phyloP scores from a whole-genome alignment of 2,888 invertebrate genomes.

The Phengaris arion region DNA sequence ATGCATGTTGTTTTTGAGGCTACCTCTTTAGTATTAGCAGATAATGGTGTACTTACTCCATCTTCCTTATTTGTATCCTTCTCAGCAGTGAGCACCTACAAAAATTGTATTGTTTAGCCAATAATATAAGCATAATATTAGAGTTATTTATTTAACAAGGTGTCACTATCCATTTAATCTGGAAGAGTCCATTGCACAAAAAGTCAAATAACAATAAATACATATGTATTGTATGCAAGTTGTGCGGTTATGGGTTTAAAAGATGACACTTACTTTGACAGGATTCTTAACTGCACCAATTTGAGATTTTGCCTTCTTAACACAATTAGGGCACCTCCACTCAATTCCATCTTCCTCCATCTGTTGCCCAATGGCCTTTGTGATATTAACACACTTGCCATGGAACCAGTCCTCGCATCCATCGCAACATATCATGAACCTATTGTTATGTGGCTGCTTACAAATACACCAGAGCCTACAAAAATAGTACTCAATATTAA shows the following conservation, averaged over 20 bases:
- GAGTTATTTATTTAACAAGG: too few species aligned
- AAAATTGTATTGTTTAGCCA: neutral
- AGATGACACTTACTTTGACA: slow-evolving; percentile 3
- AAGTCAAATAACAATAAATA: too few species aligned
- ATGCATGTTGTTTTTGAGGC: slow-evolving; percentile 80
- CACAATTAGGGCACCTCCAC: slow-evolving; percentile 94
- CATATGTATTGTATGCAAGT: too few species aligned
- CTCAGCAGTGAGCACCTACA: slow-evolving; percentile 36
- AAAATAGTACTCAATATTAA: slow-evolving; percentile 17
- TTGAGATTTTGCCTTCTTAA: slow-evolving; percentile 73
- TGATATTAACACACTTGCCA: slow-evolving; percentile 97
- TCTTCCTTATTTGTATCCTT: slow-evolving; percentile 33
- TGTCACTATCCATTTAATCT: too few species aligned
- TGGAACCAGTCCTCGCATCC: slow-evolving; percentile 98
- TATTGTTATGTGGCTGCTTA: slow-evolving; percentile 94
- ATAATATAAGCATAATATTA: neutral
- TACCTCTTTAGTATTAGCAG: slow-evolving; percentile 45
- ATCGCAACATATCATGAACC: slow-evolving; percentile 99
- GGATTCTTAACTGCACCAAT: slow-evolving; percentile 17
- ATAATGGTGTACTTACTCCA: slow-evolving; percentile 40
- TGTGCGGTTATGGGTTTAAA: neutral
- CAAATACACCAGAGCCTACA: slow-evolving; percentile 95
- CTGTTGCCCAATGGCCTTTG: slow-evolving; percentile 92
- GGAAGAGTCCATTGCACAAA: too few species aligned
- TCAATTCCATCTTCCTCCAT: slow-evolving; percentile 94